phyloP scores from a whole-genome alignment of 2,888 invertebrate species.

The Dasysyrphus tricinctus region DNA sequence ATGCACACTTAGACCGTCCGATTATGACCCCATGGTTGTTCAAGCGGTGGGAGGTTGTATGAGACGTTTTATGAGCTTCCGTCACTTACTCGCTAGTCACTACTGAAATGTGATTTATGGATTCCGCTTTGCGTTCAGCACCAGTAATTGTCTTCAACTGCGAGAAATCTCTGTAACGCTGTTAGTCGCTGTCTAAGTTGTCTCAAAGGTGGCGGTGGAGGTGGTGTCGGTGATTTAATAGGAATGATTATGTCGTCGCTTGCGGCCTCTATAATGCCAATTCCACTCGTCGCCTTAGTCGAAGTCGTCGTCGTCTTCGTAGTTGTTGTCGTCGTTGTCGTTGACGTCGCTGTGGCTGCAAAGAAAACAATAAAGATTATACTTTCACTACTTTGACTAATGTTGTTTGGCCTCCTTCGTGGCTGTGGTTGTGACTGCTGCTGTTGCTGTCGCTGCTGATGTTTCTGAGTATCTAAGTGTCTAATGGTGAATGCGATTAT shows the following conservation, averaged over 20 bases:
- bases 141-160: conserved; percentile 49
- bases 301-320: neutral
- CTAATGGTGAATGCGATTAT: conserved; percentile 67
- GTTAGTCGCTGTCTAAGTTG: conserved; percentile 41
- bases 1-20: conserved; percentile 16
- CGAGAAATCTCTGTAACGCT: conserved; percentile 22
- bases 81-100: conserved; percentile 6
- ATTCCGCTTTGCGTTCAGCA: conserved; percentile 42
- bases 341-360: conserved; percentile 40
- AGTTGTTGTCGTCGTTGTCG: neutral
- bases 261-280: conserved; percentile 58
- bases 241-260: conserved; percentile 61
- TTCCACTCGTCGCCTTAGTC: conserved; percentile 18
- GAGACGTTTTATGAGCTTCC: conserved; percentile 59
- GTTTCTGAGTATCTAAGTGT: conserved; percentile 32
- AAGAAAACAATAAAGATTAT: conserved; percentile 54
- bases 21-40: conserved; percentile 59
- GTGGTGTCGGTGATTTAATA: conserved; percentile 78
- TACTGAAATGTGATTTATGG: conserved; percentile 54
- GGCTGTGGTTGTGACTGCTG: conserved; percentile 42
- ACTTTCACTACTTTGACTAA: conserved; percentile 68
- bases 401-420: conserved; percentile 34
- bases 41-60: conserved; percentile 53
- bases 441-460: conserved; percentile 31
- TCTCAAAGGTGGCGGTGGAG: conserved; percentile 29